Base-by-base conservation (phyloP, 2,888 invertebrate genomes). In the Esperia sulphurella region DNA sequence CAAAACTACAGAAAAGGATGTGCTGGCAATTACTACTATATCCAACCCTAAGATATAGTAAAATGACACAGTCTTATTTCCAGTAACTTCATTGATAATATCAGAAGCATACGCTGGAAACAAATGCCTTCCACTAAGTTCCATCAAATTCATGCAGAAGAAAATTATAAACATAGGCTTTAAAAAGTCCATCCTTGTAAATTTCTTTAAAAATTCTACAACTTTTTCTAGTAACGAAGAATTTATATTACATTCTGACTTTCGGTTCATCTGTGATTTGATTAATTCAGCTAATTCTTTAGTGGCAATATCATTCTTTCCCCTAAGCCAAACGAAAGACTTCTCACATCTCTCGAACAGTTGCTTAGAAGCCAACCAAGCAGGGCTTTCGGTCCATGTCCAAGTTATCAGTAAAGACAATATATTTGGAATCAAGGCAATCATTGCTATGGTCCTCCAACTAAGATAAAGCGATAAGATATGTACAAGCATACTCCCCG, bases 351-450 rank as follows among this genome's bases (percentile, higher is more conserved):
- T 79, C 7, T 79, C 75, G 0, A 76, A 69, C n/a, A 78, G 73
- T 1, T 83, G 85, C 48, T 86, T 91, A 1, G 89, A 81, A 0
- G 91, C 80, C 39, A 93, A 63, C 92, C 92, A 94, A 10, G 84
- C 78, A 0, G 93, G 93, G 12, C 92, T 91, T 69, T 94, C 93
- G 0, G 91, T 91, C 54, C 91, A 73, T 0, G 90, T 82, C 9
- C 75, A 65, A 1, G 91, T 72, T 0, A 81, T 65, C 0, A 65
- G 1, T 0, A 79, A 42, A 0, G 77, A 58, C 0, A 69, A 1
- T 0, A 67, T 10, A 30, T 64, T 56, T 0, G 81, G 78, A 0
- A 73, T 30, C 5, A 75, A 6, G 0, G 64, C 57, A 0, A 70
- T 45, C 1, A 77, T 42, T 0, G 79, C 74, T 0, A 79, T 53